Percentiles rank a stretch among this genome's conserved stretches.
Evolutionary conservation across 2,888 invertebrate genomes (phyloP).

Genomic region (Alentia gelatinosa): DNA sequence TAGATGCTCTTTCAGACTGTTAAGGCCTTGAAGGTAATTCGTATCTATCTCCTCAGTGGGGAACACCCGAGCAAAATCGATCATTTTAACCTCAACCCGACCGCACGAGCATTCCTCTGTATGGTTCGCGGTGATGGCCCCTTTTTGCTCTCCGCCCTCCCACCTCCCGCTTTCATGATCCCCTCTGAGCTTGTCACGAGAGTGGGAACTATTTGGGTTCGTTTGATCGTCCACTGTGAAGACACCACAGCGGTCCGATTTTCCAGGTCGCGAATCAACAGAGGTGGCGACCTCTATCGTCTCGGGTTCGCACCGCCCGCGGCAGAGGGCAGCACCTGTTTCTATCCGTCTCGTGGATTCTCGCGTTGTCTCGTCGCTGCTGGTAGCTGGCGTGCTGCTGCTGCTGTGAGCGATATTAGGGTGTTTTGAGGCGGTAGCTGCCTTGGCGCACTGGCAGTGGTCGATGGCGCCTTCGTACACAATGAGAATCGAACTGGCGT

Average conservation of each 20-base stretch:
- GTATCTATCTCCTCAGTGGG: neutral
- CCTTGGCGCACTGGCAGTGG: neutral
- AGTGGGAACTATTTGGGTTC: no score
- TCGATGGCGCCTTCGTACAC: neutral
- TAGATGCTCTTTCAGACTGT: neutral
- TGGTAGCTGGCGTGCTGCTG: neutral
- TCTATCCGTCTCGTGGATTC: neutral
- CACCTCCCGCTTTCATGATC: no score
- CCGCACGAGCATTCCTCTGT: neutral
- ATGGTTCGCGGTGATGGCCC: no score
- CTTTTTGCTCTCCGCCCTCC: no score
- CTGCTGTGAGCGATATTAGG: neutral
- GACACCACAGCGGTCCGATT: neutral
- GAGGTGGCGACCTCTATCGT: neutral
- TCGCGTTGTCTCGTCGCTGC: neutral
- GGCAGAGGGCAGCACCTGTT: neutral
- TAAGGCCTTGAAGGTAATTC: neutral
- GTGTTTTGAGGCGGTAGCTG: neutral
- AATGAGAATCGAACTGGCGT: slow-evolving; percentile 20
- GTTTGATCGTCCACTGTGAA: neutral
- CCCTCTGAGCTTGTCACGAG: no score
- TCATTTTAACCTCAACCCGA: slow-evolving; percentile 30
- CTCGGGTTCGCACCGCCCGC: neutral
- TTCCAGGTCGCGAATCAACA: neutral
- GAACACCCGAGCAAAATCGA: slow-evolving; percentile 34